Base-by-base conservation (phyloP, 35 echinoderm and acorn worm species). In the Ptychodera flava region DNA sequence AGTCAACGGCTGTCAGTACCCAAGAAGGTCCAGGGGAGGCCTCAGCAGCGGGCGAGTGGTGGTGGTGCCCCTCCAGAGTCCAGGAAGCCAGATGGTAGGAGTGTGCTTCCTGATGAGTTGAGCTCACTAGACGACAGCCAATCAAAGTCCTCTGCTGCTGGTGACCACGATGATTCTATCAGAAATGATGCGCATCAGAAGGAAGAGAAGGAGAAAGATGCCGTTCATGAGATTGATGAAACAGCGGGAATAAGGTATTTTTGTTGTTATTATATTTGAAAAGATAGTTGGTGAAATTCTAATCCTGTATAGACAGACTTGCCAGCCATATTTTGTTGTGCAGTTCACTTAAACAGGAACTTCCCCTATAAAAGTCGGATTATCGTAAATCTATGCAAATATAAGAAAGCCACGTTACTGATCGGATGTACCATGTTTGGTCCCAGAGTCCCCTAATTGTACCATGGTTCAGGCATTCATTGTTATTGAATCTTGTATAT, bases 181-280 rank as follows among this genome's bases (percentile, higher is more conserved):
- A 82, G 22, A 32, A 33, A 30, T 82, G 80, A 82, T 33, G 32
- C 22, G 6, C 2, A 82, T 33, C 31, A 33, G 31, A 82, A 33
- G 27, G 80, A 1, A 16, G 80, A 82, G 10, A 34, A 82, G 34
- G 1, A 16, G 34, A 33, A 31, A 33, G 80, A 27, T 1, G 27
- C 27, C 1, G 29, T 82, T 33, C 31, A 82, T 82, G 80, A 82
- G 35, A 31, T 82, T 1, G 80, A 82, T 82, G 80, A 82, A 34
- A 34, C 28, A 32, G 27, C 31, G 28, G 80, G 80, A 1, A 82
- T 16, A 82, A 31, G 80, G 80, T 82, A 82, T 33, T n/a, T n/a
- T n/a, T n/a, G n/a, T n/a, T n/a, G n/a, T n/a, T n/a, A n/a, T n/a
- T n/a, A n/a, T n/a, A n/a, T n/a, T n/a, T n/a, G n/a, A n/a, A n/a